Evolutionary conservation across 2,113 vertebrate species (phyloP).

Genomic region (Blennius ocellaris): DNA sequence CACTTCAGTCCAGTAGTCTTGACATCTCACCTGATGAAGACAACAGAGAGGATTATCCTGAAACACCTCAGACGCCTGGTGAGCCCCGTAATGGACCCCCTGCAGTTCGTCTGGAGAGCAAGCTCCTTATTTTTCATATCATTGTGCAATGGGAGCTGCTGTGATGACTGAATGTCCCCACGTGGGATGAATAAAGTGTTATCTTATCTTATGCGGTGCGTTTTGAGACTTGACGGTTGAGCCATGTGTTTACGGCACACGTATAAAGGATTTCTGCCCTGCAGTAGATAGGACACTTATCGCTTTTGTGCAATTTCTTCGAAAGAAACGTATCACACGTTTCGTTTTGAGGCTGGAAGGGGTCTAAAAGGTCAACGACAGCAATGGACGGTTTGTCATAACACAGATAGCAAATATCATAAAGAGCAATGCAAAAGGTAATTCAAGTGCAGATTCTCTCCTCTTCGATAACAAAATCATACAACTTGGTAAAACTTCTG

Average conservation of each 20-base stretch:
- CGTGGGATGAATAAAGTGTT: too few species aligned
- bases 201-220: neutral
- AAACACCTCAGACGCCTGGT: too few species aligned
- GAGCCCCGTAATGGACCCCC: too few species aligned
- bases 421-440: neutral
- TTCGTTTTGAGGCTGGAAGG: conserved; percentile 13
- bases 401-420: neutral
- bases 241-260: conserved; percentile 16
- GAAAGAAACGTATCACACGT: conserved; percentile 24
- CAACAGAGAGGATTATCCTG: too few species aligned
- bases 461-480: too few species aligned
- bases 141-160: too few species aligned
- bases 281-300: conserved; percentile 4
- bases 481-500: too few species aligned
- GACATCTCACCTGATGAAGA: too few species aligned
- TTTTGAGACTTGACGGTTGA: neutral
- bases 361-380: conserved; percentile 39
- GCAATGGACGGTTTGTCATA: conserved; percentile 19
- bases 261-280: conserved; percentile 9
- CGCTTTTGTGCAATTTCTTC: conserved; percentile 24
- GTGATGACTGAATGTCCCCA: too few species aligned
- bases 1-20: too few species aligned
- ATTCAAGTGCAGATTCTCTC: neutral
- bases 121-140: too few species aligned
- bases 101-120: too few species aligned